These are phyloP conservation scores for Pyrochroa serraticornis DNA, from an alignment of 2,888 invertebrate species.

Conservation along the genomic window DNA sequence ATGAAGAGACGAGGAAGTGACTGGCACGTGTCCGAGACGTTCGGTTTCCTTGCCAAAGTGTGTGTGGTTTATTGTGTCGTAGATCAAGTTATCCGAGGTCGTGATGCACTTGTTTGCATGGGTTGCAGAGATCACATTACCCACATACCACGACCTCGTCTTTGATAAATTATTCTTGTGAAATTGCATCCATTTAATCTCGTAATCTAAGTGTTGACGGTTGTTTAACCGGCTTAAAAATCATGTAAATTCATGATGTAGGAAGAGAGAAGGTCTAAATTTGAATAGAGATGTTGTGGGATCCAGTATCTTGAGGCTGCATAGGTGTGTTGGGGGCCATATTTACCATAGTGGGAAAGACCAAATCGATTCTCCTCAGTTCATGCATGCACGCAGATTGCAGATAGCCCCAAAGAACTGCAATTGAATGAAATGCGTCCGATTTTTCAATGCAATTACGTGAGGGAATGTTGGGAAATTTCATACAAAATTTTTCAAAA, in stretches of 20 bases:
- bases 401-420: no score
- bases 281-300: constrained; percentile 20
- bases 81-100: constrained; percentile 40
- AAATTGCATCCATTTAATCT: constrained; percentile 35
- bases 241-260: constrained; percentile 27
- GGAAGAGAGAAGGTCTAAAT: constrained; percentile 17
- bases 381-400: no score
- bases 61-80: constrained; percentile 39
- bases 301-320: constrained; percentile 1
- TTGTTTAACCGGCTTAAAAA: constrained; percentile 20
- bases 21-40: constrained; percentile 18
- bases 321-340: constrained; percentile 18
- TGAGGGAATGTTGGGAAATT: no score
- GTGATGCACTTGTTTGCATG: constrained; percentile 38
- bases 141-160: constrained; percentile 36
- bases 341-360: neutral
- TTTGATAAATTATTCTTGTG: constrained; percentile 35
- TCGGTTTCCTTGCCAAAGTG: constrained; percentile 39
- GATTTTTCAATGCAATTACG: no score
- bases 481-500: no score
- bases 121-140: constrained; percentile 34
- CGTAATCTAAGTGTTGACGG: constrained; percentile 31
- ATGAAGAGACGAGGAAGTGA: constrained; percentile 21
- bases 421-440: no score
- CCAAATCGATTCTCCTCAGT: no score